Percentiles rank a stretch among this genome's conserved stretches.
Conservation (phyloP, 2,113 vertebrate genomes). For the Echinops telfairi region DNA sequence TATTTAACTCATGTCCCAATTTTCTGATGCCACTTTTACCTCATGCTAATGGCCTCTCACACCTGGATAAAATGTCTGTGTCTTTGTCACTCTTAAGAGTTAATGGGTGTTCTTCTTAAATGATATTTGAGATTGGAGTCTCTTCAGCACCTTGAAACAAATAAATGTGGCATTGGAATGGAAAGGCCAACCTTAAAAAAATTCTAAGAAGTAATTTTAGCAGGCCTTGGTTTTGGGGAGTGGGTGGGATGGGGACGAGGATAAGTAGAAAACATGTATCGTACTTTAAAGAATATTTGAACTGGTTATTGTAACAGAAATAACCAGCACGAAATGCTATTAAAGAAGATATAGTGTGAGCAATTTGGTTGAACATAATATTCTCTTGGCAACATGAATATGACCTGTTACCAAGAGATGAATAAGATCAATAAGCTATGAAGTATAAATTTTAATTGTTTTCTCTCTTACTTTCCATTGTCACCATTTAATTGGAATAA, state of each 20-base stretch:
- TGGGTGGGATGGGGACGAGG: not conserved
- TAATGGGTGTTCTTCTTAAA: too few species aligned
- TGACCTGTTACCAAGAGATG: constrained; percentile 50
- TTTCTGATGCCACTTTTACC: too few species aligned
- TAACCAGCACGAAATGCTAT: constrained; percentile 10
- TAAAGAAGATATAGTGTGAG: not conserved
- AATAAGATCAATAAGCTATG: not conserved
- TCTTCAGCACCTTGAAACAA: too few species aligned
- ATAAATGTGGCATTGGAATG: not conserved
- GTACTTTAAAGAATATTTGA: not conserved
- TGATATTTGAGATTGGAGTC: too few species aligned
- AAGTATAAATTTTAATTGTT: constrained; percentile 69
- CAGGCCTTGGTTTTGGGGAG: not conserved
- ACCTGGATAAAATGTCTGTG: too few species aligned
- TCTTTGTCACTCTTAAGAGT: too few species aligned
- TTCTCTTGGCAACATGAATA: not conserved
- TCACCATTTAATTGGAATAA: not conserved
- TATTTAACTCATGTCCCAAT: too few species aligned
- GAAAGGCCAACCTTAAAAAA: not conserved
- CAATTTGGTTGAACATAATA: not conserved
- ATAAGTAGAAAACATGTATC: not conserved
- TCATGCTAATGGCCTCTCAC: too few species aligned
- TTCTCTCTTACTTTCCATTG: constrained; percentile 31
- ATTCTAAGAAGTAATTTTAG: not conserved
- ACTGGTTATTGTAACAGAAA: constrained; percentile 37